Evolutionary conservation across 2,113 vertebrate genomes (phyloP).

Genomic region (Prochilodus magdalenae): DNA sequence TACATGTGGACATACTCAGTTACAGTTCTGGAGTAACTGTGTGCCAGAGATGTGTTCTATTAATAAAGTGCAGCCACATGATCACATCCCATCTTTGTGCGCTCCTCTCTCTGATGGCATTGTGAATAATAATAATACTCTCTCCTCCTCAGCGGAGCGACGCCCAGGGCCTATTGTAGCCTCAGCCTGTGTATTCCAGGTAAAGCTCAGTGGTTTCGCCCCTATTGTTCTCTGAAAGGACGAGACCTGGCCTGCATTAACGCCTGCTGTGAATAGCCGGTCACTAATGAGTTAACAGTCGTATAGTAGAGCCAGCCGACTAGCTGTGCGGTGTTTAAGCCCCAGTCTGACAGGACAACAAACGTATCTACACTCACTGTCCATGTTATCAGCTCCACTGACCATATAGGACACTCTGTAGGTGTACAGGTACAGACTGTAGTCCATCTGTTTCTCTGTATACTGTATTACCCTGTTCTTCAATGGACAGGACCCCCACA

Average conservation of each 20-base stretch:
- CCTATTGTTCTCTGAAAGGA: conserved; percentile 24
- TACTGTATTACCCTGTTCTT: too few relatives aligned
- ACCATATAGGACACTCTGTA: too few relatives aligned
- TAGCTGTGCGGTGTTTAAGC: not conserved
- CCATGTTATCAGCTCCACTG: too few relatives aligned
- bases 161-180: conserved; percentile 18
- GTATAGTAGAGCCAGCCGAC: not conserved
- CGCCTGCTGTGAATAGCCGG: conserved; percentile 17
- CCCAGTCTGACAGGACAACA: not conserved
- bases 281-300: not conserved
- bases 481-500: too few relatives aligned
- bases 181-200: conserved; percentile 26
- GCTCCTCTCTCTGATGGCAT: conserved; percentile 31
- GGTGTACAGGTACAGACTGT: too few relatives aligned
- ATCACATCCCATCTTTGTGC: conserved; percentile 44
- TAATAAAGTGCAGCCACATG: not conserved
- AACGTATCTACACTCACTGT: too few relatives aligned
- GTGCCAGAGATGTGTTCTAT: not conserved
- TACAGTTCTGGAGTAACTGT: conserved; percentile 18
- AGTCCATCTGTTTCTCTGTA: too few relatives aligned
- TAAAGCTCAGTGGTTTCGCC: conserved; percentile 28
- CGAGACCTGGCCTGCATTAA: conserved; percentile 19
- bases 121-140: conserved; percentile 36
- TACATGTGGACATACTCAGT: not conserved
- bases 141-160: conserved; percentile 22